These are phyloP conservation scores for Drosophila insularis DNA, from an alignment of 1,140 invertebrate species.

Conservation along the genomic window DNA sequence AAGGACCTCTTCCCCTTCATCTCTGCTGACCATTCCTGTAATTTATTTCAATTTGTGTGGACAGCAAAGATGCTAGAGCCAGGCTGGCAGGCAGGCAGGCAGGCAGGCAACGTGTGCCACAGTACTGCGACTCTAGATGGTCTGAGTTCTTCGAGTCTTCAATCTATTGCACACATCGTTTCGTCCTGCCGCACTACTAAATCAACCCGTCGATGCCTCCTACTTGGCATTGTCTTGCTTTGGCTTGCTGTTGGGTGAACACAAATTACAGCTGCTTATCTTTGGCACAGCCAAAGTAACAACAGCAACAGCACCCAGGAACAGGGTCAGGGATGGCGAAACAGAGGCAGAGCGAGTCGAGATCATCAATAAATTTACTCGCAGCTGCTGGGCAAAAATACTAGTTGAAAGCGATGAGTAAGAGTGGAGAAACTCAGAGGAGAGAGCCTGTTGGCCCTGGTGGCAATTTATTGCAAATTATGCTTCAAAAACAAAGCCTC, in stretches of 20 bases:
- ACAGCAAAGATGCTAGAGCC: constrained; percentile 59
- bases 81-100: not conserved
- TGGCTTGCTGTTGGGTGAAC: constrained; percentile 68
- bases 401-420: constrained; percentile 44
- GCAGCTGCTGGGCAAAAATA: constrained; percentile 61
- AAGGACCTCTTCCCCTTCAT: constrained; percentile 32
- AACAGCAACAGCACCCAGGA: constrained; percentile 2
- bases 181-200: constrained; percentile 57
- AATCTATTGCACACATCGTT: constrained; percentile 73
- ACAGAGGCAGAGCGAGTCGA: constrained; percentile 37
- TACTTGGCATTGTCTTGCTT: constrained; percentile 50
- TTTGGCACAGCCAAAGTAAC: constrained; percentile 65
- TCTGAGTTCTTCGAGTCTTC: constrained; percentile 50
- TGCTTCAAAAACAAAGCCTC: constrained; percentile 73
- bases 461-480: constrained; percentile 80
- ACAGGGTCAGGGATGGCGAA: not conserved
- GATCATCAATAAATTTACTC: constrained; percentile 80
- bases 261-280: constrained; percentile 80
- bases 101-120: constrained; percentile 18
- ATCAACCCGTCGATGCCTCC: constrained; percentile 50
- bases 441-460: constrained; percentile 38
- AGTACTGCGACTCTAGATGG: constrained; percentile 13
- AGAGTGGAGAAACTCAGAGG: constrained; percentile 15
- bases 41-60: constrained; percentile 80
- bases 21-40: constrained; percentile 65